Evolutionary conservation across 2,888 invertebrate genomes (phyloP), one percentile per base, ranked within the genome.

Genomic region (Melanchra persicariae): DNA sequence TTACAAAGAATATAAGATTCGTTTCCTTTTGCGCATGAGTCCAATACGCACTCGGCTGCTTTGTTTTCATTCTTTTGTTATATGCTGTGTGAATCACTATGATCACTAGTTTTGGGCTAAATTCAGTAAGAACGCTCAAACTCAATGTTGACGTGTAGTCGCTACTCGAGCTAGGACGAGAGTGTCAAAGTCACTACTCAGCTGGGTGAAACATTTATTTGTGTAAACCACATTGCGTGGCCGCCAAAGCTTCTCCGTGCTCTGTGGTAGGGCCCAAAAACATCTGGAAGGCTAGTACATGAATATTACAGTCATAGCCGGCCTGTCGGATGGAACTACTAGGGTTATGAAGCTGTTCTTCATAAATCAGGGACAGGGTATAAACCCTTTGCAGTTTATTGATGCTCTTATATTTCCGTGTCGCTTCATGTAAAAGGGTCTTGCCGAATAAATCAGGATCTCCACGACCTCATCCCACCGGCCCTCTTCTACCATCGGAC

Each of bases 331-430:
- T 15, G 1, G 37, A 51, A 59, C 30, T 51, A 59, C 59, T n/a
- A 5, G 34, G n/a, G 34, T 0, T 12, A 22, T 52, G 37, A 37
- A 24, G 62, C 45, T 22, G 7, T 37, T 37, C 30, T n/a, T 60
- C 54, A 74, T 71, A 73, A 71, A 73, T 47, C 30, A 12, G 52
- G 22, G 7, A n/a, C 47, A 43, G 30, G 71, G 19, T 57, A 9
- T 19, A 9, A 30, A 22, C 8, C 45, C 37, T 62, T 47, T 7
- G 19, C 24, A 47, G 54, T 72, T 26, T 52, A 62, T 62, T 47
- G 22, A 45, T 30, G 40, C 45, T 8, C 26, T 26, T 34, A 45
- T 45, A 45, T 60, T 26, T 61, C 22, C 19, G 19, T 24, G 17
- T 26, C 15, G 8, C 12, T 17, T 12, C 26, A 22, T 19, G 19